Evolutionary conservation across 2,113 vertebrate species (phyloP).

Genomic region (Lampris megalopsis): DNA sequence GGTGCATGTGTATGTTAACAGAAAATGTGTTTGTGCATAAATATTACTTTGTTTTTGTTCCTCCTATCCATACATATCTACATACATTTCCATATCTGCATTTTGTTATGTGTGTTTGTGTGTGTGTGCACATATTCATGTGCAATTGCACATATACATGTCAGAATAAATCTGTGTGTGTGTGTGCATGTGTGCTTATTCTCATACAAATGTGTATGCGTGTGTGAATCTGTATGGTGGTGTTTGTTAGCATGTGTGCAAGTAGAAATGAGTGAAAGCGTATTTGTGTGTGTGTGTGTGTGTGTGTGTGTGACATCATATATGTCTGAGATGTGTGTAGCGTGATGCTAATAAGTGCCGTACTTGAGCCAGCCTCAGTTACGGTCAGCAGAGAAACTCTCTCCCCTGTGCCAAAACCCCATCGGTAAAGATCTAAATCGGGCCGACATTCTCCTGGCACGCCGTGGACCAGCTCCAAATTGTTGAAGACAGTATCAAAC

Average conservation of each 20-base stretch:
- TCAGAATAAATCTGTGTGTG: too few species aligned
- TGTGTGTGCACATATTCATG: not conserved
- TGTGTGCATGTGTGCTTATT: conserved; percentile 25
- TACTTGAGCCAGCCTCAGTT: conserved; percentile 65
- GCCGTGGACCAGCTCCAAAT: conserved; percentile 65
- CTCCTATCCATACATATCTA: conserved; percentile 4
- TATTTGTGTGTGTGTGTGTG: conserved; percentile 2
- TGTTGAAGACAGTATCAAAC: conserved; percentile 78
- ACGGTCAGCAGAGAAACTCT: conserved; percentile 48
- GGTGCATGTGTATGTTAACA: not conserved
- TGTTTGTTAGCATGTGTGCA: not conserved
- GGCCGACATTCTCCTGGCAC: conserved; percentile 70
- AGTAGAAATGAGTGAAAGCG: conserved; percentile 2
- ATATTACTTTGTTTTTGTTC: conserved; percentile 45
- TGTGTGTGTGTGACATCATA: conserved; percentile 15
- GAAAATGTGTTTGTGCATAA: conserved; percentile 34
- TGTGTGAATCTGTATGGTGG: not conserved
- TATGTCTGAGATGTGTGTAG: conserved; percentile 4
- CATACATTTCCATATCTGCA: not conserved
- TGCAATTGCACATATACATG: too few species aligned
- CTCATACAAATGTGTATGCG: conserved; percentile 37
- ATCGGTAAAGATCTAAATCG: conserved; percentile 63
- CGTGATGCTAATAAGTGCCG: conserved; percentile 56
- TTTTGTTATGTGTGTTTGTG: conserved; percentile 11
- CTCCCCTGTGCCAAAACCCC: conserved; percentile 49